Base-by-base conservation (phyloP, 2,888 invertebrate species). In the Dicyrtomina minuta region DNA sequence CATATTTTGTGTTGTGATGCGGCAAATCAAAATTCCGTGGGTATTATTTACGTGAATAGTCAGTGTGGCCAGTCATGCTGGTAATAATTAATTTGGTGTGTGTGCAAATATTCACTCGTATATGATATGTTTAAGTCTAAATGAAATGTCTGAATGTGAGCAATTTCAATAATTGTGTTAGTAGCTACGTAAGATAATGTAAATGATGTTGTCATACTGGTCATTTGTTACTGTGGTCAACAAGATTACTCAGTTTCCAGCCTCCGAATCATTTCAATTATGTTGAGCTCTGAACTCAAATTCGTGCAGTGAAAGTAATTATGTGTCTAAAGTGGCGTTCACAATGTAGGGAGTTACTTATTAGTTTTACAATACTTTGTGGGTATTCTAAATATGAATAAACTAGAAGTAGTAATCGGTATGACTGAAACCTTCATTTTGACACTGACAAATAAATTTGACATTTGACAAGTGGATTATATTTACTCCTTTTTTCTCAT, bases 181-280 rank as follows among this genome's bases (percentile, higher is more conserved):
- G 17, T 51, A 12, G 20, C 17, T 46, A 51, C 20, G 17, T 51
- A 51, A 51, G 33, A 33, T 33, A 33, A 33, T 33, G 4, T 17
- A 46, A 17, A 6, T 46, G 17, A n/a, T 46, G 46, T 13, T 27
- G 51, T 22, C 51, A 51, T 51, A 55, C 55, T 55, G 55, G 55
- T 55, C 55, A 55, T 55, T 55, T 24, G 24, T 55, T 17, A 26
- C 26, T 55, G 55, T 55, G 55, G 26, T 55, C 55, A 55, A 26
- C 12, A 27, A 33, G 33, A 33, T 33, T 8, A 33, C 4, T 8
- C 3, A 33, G 3, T 33, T 8, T 33, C 33, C 33, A 5, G 8
- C 33, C 33, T 33, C 33, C 33, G 33, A 33, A 33, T 33, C 33
- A 33, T 33, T 33, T 33, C 33, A 33, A 33, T 33, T 33, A 33